These are phyloP conservation scores for Gopherus evgoodei DNA, from an alignment of 2,113 vertebrate species.

Conservation along the genomic window DNA sequence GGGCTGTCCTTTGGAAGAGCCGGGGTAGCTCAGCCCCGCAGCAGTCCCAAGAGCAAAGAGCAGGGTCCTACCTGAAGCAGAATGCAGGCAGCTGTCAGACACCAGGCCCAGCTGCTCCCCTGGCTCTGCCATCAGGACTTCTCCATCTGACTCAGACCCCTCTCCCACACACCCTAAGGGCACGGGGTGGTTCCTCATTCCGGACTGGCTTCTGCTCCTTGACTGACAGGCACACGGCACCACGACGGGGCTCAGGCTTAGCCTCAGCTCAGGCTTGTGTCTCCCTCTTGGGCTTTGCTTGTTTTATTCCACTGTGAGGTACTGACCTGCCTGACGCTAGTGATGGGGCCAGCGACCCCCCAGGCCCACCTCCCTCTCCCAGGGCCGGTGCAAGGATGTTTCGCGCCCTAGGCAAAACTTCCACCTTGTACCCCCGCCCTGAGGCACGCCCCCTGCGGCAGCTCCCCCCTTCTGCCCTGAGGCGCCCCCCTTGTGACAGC, in stretches of 20 bases:
- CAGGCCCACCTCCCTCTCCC: neutral
- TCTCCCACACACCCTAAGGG: neutral
- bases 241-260: neutral
- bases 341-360: neutral
- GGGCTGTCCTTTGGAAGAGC: neutral
- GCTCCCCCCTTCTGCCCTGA: no score
- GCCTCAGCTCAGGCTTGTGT: neutral
- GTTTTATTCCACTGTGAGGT: no score
- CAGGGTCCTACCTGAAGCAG: constrained; percentile 73
- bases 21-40: neutral
- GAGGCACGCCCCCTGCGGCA: no score
- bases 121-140: constrained; percentile 73
- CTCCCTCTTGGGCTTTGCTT: neutral
- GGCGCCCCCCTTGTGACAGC: no score
- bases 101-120: constrained; percentile 48
- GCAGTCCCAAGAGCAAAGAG: fast-evolving
- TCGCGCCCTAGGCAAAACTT: no score
- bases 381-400: no score
- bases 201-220: constrained; percentile 58
- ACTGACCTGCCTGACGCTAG: neutral
- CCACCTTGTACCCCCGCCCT: no score
- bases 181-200: constrained; percentile 80
- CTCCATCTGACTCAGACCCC: constrained; percentile 47
- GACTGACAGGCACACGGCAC: constrained; percentile 64
- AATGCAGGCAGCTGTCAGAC: constrained; percentile 13